phyloP scores from a whole-genome alignment of 2,797 vertebrate species.

The Pelodytes ibericus region DNA sequence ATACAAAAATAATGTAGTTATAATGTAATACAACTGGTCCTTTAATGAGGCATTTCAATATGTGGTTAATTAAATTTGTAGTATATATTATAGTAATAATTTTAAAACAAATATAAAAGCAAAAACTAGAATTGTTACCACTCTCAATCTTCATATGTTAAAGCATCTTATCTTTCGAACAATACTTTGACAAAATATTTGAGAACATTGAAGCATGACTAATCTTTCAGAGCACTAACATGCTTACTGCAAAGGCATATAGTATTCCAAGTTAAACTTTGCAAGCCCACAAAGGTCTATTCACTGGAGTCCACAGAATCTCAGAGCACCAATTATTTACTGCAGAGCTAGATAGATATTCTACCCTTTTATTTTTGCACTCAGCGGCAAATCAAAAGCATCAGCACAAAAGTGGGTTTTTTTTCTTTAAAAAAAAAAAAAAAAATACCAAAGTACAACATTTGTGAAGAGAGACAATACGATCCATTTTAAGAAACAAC shows the following conservation, averaged over 20 bases:
- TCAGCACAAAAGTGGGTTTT: conserved; percentile 2
- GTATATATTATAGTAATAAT: no score
- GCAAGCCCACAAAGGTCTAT: conserved; percentile 27
- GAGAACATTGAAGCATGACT: conserved; percentile 37
- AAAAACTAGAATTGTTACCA: conserved; percentile 15
- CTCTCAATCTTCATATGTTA: not conserved
- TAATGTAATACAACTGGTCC: no score
- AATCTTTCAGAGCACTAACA: conserved; percentile 34
- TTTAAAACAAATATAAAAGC: no score
- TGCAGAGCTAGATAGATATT: conserved; percentile 13
- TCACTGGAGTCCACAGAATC: conserved; percentile 15
- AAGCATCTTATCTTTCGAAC: conserved; percentile 23
- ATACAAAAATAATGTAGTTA: no score
- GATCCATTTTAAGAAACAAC: not conserved
- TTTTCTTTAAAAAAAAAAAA: conserved; percentile 15
- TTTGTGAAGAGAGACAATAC: not conserved
- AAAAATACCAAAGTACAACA: not conserved
- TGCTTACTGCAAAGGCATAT: conserved; percentile 1
- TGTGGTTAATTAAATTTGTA: no score
- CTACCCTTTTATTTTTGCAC: conserved; percentile 22
- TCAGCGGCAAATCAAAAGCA: conserved; percentile 30
- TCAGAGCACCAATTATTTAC: conserved; percentile 40
- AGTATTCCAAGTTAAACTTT: conserved; percentile 30
- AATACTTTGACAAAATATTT: conserved; percentile 28
- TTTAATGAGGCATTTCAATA: no score